Evolutionary conservation across 2,797 vertebrate species (phyloP).

Genomic region (Anguilla pacifica): DNA sequence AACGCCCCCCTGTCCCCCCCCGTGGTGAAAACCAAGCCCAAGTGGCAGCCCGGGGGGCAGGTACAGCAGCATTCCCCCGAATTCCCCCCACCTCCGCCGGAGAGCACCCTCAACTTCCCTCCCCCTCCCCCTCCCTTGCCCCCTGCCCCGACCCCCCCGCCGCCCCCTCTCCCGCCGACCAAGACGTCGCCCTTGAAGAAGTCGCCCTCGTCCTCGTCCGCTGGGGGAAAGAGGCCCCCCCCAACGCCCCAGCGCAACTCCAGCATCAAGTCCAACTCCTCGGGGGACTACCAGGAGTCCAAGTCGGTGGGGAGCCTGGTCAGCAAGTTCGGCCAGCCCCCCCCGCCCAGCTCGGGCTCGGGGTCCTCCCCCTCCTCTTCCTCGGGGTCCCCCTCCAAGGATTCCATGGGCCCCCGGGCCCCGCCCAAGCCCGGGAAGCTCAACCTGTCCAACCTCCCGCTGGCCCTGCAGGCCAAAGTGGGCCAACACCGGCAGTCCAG

Average conservation of each 20-base stretch:
- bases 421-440: slow-evolving; percentile 94
- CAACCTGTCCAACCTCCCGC: slow-evolving; percentile 80
- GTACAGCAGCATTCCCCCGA: slow-evolving; percentile 74
- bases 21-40: slow-evolving; percentile 91
- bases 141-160: slow-evolving; percentile 59
- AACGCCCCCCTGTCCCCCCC: slow-evolving; percentile 85
- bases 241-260: slow-evolving; percentile 90
- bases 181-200: slow-evolving; percentile 77
- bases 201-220: slow-evolving; percentile 70
- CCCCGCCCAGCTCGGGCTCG: slow-evolving; percentile 54
- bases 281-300: slow-evolving; percentile 81
- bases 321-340: slow-evolving; percentile 81
- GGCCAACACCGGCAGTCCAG: slow-evolving; percentile 72
- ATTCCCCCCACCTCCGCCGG: slow-evolving; percentile 88
- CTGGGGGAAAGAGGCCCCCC: slow-evolving; percentile 82
- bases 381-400: slow-evolving; percentile 80
- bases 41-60: slow-evolving; percentile 83
- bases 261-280: slow-evolving; percentile 78
- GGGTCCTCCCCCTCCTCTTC: slow-evolving; percentile 51
- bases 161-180: slow-evolving; percentile 76
- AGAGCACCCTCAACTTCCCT: slow-evolving; percentile 78
- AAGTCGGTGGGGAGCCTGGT: slow-evolving; percentile 84
- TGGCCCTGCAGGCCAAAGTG: slow-evolving; percentile 77
- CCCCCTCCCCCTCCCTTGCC: slow-evolving; percentile 64
- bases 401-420: slow-evolving; percentile 74